Evolutionary conservation across 1,140 invertebrate species (phyloP).

Genomic region (Philotrypesis tridentata): DNA sequence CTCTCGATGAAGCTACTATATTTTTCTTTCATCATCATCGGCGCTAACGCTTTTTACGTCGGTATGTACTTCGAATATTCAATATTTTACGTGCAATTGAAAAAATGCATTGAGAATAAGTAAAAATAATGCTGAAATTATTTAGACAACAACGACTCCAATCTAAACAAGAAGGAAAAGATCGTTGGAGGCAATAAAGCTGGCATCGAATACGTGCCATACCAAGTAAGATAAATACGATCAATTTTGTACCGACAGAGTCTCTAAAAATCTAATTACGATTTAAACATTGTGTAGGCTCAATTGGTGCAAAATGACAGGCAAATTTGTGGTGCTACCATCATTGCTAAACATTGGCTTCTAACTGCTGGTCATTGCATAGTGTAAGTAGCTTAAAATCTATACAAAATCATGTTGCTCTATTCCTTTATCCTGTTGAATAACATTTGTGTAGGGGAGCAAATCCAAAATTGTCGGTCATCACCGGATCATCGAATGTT

Average conservation of each 20-base stretch:
- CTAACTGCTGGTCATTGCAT: slow-evolving; percentile 48
- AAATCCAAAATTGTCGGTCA: neutral
- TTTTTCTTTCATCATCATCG: neutral
- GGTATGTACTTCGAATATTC: neutral
- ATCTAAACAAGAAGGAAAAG: neutral
- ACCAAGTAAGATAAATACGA: slow-evolving; percentile 4
- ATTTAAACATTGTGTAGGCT: slow-evolving; percentile 22
- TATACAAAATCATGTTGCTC: neutral
- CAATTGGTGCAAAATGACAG: slow-evolving; percentile 28
- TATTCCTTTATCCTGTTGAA: neutral
- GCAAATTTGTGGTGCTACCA: slow-evolving; percentile 43
- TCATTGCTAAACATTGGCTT: slow-evolving; percentile 44
- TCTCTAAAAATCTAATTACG: neutral
- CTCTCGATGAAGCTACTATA: neutral
- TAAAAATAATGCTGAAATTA: neutral
- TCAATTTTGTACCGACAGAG: neutral
- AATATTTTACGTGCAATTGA: neutral
- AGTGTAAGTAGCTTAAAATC: slow-evolving; percentile 10
- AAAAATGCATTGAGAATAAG: neutral
- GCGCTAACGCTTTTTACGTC: neutral
- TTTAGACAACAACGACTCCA: neutral
- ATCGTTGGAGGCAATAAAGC: slow-evolving; percentile 21
- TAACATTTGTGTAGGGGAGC: neutral
- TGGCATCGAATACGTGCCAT: neutral
- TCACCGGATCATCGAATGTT: slow-evolving; percentile 25